Percentiles rank a stretch among this genome's conserved stretches.
Conservation (phyloP, 2,888 invertebrate species). For the Harmothoe impar region DNA sequence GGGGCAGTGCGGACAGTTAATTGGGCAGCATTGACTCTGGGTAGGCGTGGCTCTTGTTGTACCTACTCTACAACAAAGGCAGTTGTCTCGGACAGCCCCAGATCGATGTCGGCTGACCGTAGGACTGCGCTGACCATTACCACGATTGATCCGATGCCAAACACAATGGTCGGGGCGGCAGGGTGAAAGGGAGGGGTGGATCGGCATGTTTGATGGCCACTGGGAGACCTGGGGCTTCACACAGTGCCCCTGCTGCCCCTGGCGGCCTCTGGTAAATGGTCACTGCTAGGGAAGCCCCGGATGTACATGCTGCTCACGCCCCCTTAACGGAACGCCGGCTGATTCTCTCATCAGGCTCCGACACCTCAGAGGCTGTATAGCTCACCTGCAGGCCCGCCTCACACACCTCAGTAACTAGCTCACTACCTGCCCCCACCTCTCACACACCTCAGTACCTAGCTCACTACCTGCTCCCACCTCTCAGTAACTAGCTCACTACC, state of each 20-base stretch:
- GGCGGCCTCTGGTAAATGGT: background rate
- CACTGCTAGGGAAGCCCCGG: background rate
- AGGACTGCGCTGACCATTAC: background rate
- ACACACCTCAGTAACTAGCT: no score
- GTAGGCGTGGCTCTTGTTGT: background rate
- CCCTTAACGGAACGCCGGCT: background rate
- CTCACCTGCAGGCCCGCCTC: no score
- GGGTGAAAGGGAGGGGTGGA: background rate
- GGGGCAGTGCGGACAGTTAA: no score
- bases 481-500: no score
- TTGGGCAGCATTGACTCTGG: no score
- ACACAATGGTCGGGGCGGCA: background rate
- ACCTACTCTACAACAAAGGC: constrained; percentile 1
- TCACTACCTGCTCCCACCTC: no score
- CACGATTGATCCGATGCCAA: background rate
- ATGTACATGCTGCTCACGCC: background rate
- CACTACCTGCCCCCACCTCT: no score
- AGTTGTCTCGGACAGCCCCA: background rate
- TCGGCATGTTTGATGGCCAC: background rate
- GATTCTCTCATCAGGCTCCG: background rate
- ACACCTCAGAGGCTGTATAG: no score
- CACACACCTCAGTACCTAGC: no score
- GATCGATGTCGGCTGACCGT: constrained; percentile 23
- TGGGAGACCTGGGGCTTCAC: background rate
- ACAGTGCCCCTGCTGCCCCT: background rate